These are phyloP conservation scores for Trichechus manatus DNA, from an alignment of 2,113 vertebrate genomes.

Conservation along the genomic window DNA sequence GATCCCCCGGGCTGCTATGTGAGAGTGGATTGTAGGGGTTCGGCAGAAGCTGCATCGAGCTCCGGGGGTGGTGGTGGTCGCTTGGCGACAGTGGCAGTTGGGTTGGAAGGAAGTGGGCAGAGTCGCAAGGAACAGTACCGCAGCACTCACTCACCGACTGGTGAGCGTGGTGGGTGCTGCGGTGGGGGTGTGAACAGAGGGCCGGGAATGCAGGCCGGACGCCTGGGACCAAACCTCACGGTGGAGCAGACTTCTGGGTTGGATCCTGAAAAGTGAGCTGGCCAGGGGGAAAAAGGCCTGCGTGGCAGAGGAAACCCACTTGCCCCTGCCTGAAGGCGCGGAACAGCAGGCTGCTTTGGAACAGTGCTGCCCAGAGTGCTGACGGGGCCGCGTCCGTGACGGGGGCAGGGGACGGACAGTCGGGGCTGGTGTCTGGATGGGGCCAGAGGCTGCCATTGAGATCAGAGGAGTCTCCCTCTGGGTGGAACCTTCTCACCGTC, in stretches of 20 bases:
- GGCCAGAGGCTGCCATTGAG: background rate
- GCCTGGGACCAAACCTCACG: accelerated
- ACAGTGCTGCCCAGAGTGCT: background rate
- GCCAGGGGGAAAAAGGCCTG: background rate
- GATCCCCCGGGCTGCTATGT: background rate
- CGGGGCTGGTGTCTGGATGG: no score
- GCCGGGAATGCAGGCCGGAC: accelerated
- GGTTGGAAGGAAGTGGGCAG: background rate
- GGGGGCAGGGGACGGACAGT: background rate
- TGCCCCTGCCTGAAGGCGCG: accelerated
- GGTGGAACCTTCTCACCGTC: background rate
- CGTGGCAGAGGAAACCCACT: accelerated
- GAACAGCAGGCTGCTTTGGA: background rate
- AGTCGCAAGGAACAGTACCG: background rate
- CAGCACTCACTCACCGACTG: no score
- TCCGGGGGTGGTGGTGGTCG: background rate
- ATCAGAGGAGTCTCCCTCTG: background rate
- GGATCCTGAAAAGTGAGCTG: background rate
- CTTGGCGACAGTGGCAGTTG: background rate
- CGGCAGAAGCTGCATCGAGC: accelerated
- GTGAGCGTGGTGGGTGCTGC: background rate
- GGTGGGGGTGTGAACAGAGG: no score
- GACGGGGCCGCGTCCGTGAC: background rate
- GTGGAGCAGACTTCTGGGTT: background rate
- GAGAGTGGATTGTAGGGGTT: background rate